Conservation (phyloP, 2,113 vertebrate genomes). For the Melanotaenia duboulayi region DNA sequence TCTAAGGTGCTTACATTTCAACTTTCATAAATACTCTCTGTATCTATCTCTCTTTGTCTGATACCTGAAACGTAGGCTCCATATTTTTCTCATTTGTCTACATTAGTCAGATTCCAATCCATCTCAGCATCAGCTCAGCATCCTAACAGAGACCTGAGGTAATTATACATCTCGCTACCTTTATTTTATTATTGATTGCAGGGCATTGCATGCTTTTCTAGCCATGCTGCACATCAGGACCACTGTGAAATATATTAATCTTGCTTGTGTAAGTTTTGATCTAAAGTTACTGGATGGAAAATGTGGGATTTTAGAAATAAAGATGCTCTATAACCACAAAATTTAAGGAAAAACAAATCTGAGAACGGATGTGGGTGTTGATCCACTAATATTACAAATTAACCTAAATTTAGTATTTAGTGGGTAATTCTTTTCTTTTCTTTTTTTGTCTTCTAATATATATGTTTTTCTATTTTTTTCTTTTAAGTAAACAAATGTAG, state of each 20-base stretch:
- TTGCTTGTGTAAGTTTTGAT: background rate
- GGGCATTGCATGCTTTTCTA: slow-evolving; percentile 1
- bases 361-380: slow-evolving; percentile 22
- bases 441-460: background rate
- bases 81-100: slow-evolving; percentile 2
- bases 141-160: slow-evolving; percentile 5
- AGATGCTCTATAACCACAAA: too few species aligned
- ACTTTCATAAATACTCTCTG: background rate
- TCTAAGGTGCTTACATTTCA: background rate
- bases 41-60: background rate
- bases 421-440: background rate
- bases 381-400: slow-evolving; percentile 52
- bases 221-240: background rate
- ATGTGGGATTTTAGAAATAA: too few species aligned
- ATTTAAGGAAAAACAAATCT: background rate
- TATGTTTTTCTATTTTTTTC: background rate
- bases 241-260: too few species aligned
- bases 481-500: slow-evolving; percentile 56
- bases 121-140: slow-evolving; percentile 20
- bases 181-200: slow-evolving; percentile 17
- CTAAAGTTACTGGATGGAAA: background rate
- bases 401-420: slow-evolving; percentile 59
- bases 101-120: slow-evolving; percentile 13
- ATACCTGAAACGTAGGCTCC: background rate
- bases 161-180: slow-evolving; percentile 30